Evolutionary conservation across 2,888 invertebrate genomes (phyloP).

Genomic region (Drosophila anceps): DNA sequence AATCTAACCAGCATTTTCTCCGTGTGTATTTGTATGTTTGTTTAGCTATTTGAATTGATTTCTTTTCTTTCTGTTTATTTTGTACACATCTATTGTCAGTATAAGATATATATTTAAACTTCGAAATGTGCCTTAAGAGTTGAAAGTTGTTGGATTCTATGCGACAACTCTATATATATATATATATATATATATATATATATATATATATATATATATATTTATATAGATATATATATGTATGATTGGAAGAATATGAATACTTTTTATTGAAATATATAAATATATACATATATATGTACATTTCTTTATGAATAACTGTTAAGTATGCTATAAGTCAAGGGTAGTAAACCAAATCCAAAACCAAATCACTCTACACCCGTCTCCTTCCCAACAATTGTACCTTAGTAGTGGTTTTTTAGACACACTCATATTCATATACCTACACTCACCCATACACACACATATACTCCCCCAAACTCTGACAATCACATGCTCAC

Average conservation of each 20-base stretch:
- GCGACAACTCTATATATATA: conserved; percentile 24
- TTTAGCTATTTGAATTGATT: conserved; percentile 27
- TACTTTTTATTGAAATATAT: conserved; percentile 9
- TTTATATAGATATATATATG: conserved; percentile 12
- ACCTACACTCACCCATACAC: not conserved
- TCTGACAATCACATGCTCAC: not conserved
- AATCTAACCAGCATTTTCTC: not conserved
- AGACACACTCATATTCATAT: not conserved
- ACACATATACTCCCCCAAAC: not conserved
- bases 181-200: conserved; percentile 29
- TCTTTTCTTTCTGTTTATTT: conserved; percentile 15
- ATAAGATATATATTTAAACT: conserved; percentile 60
- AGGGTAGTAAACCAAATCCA: conserved; percentile 33
- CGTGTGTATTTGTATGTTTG: conserved; percentile 34
- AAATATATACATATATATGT: conserved; percentile 26
- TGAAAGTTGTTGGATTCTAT: conserved; percentile 48
- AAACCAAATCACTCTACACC: not conserved
- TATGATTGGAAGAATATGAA: conserved; percentile 4
- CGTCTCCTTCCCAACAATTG: conserved; percentile 2
- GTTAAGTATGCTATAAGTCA: conserved; percentile 59
- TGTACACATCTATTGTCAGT: conserved; percentile 45
- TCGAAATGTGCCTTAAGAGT: conserved; percentile 80
- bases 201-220: conserved; percentile 20
- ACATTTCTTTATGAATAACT: conserved; percentile 7
- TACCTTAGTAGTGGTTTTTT: conserved; percentile 14